These are phyloP conservation scores for Drosophila paranaensis DNA, from an alignment of 2,888 invertebrate genomes.

Conservation along the genomic window DNA sequence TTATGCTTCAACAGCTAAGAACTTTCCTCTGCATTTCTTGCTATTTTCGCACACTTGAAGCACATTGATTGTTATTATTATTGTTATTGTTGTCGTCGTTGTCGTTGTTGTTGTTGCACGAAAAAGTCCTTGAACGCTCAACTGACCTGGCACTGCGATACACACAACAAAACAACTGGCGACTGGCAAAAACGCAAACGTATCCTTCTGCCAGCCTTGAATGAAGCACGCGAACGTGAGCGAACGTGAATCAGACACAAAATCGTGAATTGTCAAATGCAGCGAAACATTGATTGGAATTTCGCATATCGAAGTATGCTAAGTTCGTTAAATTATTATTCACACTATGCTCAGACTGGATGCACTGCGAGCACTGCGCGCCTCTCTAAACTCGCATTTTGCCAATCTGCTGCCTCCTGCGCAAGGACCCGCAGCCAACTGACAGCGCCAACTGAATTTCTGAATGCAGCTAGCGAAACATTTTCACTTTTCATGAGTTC, in stretches of 20 bases:
- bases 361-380: conserved; percentile 37
- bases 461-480: conserved; percentile 73
- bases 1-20: conserved; percentile 16
- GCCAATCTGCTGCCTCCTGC: conserved; percentile 63
- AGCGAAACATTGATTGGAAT: conserved; percentile 21
- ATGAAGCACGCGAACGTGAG: conserved; percentile 59
- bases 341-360: conserved; percentile 11
- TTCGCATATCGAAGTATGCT: conserved; percentile 18
- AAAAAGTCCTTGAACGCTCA: conserved; percentile 79
- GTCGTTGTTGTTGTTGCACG: conserved; percentile 43
- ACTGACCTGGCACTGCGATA: conserved; percentile 77
- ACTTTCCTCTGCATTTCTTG: conserved; percentile 28
- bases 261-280: conserved; percentile 23
- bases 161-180: conserved; percentile 54
- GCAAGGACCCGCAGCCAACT: conserved; percentile 79
- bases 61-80: conserved; percentile 33
- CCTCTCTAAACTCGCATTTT: conserved; percentile 37
- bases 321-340: conserved; percentile 16
- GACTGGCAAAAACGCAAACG: conserved; percentile 8
- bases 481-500: conserved; percentile 77
- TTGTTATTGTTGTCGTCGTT: conserved; percentile 40
- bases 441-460: conserved; percentile 72
- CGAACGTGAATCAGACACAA: conserved; percentile 14
- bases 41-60: conserved; percentile 49
- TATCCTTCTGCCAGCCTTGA: conserved; percentile 54